Evolutionary conservation across 2,888 invertebrate genomes (phyloP), one percentile per base, ranked within the genome.

Genomic region (Carterocephalus palaemon): DNA sequence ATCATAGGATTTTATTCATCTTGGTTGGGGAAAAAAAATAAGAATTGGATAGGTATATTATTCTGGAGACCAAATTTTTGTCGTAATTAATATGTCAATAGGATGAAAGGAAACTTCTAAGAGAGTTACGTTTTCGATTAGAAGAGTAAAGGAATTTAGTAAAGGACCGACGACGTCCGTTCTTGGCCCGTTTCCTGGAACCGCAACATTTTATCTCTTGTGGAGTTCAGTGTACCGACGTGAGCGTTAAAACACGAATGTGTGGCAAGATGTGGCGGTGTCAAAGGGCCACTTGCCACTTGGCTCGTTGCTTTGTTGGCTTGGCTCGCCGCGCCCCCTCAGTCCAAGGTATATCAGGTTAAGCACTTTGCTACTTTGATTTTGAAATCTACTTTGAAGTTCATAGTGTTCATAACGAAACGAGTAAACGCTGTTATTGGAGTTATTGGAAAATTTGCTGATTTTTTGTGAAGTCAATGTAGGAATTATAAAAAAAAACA

Each of bases 181-280:
- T 64, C 59, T 60, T 60, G 67, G 67, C 68, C 67, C 71, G 67
- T 69, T 80, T 81, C 80, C 67, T 64, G 67, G 75, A 78, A 81
- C 63, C 60, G 62, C 64, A 68, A 66, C 75, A 69, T 74, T 75
- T 75, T 73, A 75, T 74, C 71, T 60, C 68, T 49, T 31, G 49
- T 52, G 41, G 59, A 67, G 80, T 79, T 80, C 81, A 78, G 67
- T 77, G 79, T 67, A 75, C 79, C 60, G 59, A 56, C n/a, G 68
- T 64, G 53, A 53, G 60, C 59, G 55, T 62, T 65, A 70, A 71
- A 71, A 73, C 72, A 7, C 12, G 7, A 12, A 75, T 66, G 52
- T 47, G 47, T 52, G 46, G 41, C 46, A 40, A 51, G n/a, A n/a
- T n/a, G n/a, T n/a, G n/a, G n/a, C n/a, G n/a, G 52, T 56, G 49